These are phyloP conservation scores for Andrena hattorfiana DNA, from an alignment of 2,888 invertebrate genomes.

Conservation along the genomic window DNA sequence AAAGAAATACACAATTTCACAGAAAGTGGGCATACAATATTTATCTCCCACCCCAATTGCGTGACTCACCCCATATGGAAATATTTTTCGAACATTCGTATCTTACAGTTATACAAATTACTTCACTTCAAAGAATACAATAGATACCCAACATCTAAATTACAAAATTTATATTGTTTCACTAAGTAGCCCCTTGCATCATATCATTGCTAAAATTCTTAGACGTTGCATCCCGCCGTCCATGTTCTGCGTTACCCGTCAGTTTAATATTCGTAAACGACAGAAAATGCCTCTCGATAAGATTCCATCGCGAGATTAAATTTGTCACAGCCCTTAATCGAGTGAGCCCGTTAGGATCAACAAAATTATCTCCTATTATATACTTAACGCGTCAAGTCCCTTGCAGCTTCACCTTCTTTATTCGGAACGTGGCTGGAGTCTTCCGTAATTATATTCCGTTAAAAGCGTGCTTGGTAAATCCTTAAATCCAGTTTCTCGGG, in stretches of 20 bases:
- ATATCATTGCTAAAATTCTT: neutral
- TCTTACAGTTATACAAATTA: no score
- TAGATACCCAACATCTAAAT: neutral
- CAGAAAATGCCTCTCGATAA: neutral
- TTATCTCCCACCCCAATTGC: no score
- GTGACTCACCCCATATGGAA: no score
- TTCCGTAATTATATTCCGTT: slow-evolving; percentile 26
- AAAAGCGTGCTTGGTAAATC: slow-evolving; percentile 37
- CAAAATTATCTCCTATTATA: neutral
- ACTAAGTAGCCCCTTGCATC: neutral
- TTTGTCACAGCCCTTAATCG: neutral
- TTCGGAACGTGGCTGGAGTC: neutral
- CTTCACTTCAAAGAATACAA: no score
- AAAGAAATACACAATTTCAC: no score
- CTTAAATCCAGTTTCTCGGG: slow-evolving; percentile 23
- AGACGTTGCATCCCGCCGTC: neutral
- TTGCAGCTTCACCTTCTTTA: neutral
- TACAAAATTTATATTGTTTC: neutral
- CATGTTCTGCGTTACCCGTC: neutral
- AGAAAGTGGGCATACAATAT: no score
- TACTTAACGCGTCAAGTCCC: neutral
- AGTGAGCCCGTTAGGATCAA: neutral
- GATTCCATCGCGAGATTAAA: neutral
- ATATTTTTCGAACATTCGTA: no score
- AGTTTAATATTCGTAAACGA: neutral